Evolutionary conservation across 2,113 vertebrate genomes (phyloP).

Genomic region (Nymphicus hollandicus): DNA sequence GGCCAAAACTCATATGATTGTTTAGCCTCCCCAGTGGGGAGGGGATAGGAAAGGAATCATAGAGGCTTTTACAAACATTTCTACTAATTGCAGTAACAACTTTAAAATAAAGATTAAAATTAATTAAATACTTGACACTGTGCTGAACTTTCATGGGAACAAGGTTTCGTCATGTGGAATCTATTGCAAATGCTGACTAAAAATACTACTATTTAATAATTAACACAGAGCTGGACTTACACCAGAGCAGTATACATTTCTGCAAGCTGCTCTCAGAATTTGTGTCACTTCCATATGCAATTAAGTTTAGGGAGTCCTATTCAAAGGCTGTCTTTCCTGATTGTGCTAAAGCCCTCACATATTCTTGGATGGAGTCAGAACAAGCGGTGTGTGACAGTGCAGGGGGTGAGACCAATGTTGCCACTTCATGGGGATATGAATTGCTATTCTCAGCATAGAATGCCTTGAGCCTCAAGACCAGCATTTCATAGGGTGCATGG

Average conservation of each 20-base stretch:
- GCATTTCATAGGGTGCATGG: fast-evolving
- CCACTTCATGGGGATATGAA: fast-evolving
- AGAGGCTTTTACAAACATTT: background rate
- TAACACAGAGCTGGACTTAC: background rate
- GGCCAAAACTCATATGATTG: background rate
- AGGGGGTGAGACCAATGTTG: background rate
- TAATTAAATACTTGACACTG: background rate
- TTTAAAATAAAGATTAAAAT: background rate
- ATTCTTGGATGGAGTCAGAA: background rate
- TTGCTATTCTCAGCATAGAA: background rate
- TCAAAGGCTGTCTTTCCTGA: background rate
- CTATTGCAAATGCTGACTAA: background rate
- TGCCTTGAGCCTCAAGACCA: background rate
- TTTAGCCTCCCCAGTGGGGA: background rate
- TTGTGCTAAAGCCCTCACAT: fast-evolving
- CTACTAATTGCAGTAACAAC: background rate
- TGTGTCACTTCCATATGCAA: background rate
- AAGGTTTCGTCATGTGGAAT: background rate
- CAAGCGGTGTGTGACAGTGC: fast-evolving
- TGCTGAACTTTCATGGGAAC: background rate
- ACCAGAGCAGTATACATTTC: background rate
- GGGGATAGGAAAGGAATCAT: background rate
- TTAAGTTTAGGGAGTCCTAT: background rate
- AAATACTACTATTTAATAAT: background rate
- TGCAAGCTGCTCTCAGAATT: background rate